A percentile compares a stretch with the other conserved stretches of the same genome.
Conservation (phyloP, 2,888 invertebrate genomes). For the Myathropa florea region DNA sequence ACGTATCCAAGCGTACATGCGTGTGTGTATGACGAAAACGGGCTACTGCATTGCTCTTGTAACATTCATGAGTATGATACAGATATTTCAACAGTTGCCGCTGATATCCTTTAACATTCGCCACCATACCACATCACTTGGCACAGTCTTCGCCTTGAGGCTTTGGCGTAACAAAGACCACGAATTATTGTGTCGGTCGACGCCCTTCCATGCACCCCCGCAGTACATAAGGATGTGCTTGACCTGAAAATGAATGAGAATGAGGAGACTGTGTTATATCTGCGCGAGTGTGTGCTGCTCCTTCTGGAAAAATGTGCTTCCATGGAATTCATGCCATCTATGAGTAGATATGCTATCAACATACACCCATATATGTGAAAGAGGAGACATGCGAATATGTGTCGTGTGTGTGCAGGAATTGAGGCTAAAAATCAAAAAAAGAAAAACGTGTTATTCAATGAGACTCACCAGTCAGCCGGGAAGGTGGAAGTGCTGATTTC, state of each 20-base stretch:
- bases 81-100: slow-evolving; percentile 58
- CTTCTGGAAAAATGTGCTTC: slow-evolving; percentile 44
- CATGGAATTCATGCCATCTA: slow-evolving; percentile 44
- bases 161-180: slow-evolving; percentile 53
- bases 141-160: slow-evolving; percentile 39
- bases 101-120: slow-evolving; percentile 46
- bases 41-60: slow-evolving; percentile 7
- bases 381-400: neutral
- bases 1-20: neutral
- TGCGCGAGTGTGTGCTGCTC: neutral
- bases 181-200: slow-evolving; percentile 60
- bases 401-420: slow-evolving; percentile 17
- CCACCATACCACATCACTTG: slow-evolving; percentile 18
- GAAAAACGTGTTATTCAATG: slow-evolving; percentile 47
- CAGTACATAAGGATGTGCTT: slow-evolving; percentile 23
- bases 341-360: neutral
- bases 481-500: slow-evolving; percentile 14
- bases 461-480: slow-evolving; percentile 27
- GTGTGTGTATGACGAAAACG: neutral
- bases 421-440: slow-evolving; percentile 38
- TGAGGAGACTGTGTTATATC: slow-evolving; percentile 32
- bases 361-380: neutral
- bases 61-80: neutral
- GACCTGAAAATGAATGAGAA: slow-evolving; percentile 66
- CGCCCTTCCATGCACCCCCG: slow-evolving; percentile 1